These are phyloP conservation scores for Sarcophaga peregrina DNA, from an alignment of 1,140 invertebrate genomes.

Conservation along the genomic window DNA sequence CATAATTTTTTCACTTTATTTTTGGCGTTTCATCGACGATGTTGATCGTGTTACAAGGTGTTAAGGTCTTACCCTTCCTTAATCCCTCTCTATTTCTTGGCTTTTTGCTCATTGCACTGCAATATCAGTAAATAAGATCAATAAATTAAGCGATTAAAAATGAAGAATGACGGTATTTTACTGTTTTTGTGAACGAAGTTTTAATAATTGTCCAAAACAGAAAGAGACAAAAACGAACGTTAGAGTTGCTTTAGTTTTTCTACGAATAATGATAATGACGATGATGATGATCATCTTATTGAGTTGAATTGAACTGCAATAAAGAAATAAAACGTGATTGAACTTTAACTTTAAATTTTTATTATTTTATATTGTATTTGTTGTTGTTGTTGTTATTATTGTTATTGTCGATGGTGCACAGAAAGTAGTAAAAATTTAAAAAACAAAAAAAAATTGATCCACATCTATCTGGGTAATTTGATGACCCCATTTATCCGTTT, in stretches of 20 bases:
- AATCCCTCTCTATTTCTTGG: not conserved
- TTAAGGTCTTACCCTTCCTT: not conserved
- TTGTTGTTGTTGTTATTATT: not conserved
- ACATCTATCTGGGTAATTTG: conserved; percentile 36
- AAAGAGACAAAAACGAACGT: not conserved
- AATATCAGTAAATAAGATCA: not conserved
- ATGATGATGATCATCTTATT: too few species aligned
- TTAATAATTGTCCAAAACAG: too few species aligned
- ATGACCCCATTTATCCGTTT: not conserved
- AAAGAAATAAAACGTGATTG: conserved; percentile 17
- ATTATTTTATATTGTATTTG: not conserved
- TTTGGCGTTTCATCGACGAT: not conserved
- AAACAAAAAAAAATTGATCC: not conserved
- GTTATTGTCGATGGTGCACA: not conserved
- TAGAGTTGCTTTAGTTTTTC: not conserved
- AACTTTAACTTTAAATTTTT: conserved; percentile 2
- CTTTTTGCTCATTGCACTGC: not conserved
- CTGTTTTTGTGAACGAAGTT: not conserved
- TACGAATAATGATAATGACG: not conserved
- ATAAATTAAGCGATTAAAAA: conserved; percentile 27
- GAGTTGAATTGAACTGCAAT: not conserved
- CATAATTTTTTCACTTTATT: not conserved
- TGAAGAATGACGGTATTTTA: not conserved
- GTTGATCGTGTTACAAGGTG: not conserved
- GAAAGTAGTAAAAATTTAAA: not conserved